Evolutionary conservation across 2,888 invertebrate genomes (phyloP), one percentile per base, ranked within the genome.

Genomic region (Rhyacophila evoluta): DNA sequence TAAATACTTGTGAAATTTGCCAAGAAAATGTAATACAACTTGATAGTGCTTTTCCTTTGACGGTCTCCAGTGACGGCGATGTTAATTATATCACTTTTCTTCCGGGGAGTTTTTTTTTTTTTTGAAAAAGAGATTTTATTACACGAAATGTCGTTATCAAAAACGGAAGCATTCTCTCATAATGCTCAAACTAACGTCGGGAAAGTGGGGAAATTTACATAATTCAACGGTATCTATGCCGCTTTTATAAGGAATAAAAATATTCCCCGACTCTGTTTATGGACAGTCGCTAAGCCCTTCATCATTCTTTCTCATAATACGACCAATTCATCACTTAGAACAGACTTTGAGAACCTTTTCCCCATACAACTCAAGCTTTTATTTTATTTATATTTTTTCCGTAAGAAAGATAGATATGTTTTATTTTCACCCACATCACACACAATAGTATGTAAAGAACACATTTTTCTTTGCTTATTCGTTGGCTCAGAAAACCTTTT

Each of bases 121-220:
- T 19, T 12, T 10, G 19, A 55, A 55, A 55, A 55, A 55, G 55
- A 12, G 25, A 25, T 55, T 55, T 55, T 55, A 55, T 55, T 15
- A 55, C 55, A 55, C 55, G 15, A 55, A 55, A 55, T 55, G 55
- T 25, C 8, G 55, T 25, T 19, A 55, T 55, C 55, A 55, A 55
- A 33, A 55, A 55, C 55, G 55, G 55, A 55, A 55, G 55, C 55
- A 55, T 55, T 55, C 19, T 55, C 55, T 55, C 55, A 55, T 55
- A 55, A 55, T 55, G 55, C 19, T 19, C 19, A 19, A 55, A 55
- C 55, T 55, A 55, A 19, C 55, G 25, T 10, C 55, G 19, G 55
- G 55, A 55, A 19, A 55, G 19, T 55, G 55, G 55, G 55, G 19
- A 55, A 55, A 55, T 55, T 55, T 55, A 55, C 55, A 55, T 55